Evolutionary conservation across 2,888 invertebrate genomes (phyloP), one percentile per base, ranked within the genome.

Genomic region (Morpho achilles): DNA sequence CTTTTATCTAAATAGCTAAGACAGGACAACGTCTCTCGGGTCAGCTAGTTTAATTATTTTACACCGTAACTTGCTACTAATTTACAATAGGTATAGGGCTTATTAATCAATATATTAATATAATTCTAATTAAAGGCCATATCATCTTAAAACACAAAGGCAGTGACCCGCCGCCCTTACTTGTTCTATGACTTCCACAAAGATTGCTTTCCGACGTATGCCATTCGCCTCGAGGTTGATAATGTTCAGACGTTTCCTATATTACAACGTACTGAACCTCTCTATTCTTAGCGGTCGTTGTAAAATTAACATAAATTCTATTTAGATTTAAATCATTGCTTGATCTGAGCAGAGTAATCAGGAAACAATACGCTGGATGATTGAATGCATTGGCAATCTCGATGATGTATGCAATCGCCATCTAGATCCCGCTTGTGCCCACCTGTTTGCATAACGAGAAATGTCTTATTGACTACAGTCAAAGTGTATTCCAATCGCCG

Each of bases 221-320:
- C 80, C 77, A 75, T 77, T 69, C 72, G 87, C 89, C 87, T 79
- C 76, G 71, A 84, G 88, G 81, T 79, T 75, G 77, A 80, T 83
- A 80, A 78, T 69, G 78, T 77, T 78, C 75, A 70, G 82, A 84
- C 84, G 74, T 87, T 88, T 89, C 88, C 88, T 88, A 86, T 84
- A 87, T 86, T 81, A 80, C 79, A 76, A 79, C 79, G 75, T 81
- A 77, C 76, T 39, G 55, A 48, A 55, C 55, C 55, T 50, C 55
- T 75, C 79, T 77, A 79, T 80, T 78, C 76, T 75, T 74, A 79
- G 73, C 77, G 75, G 79, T 79, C 75, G 73, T 79, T 75, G 73
- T 77, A 75, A 76, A 81, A 85, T 86, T 82, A 85, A 81, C 84
- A 82, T 86, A 77, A 80, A 82, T 75, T 79, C 77, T 80, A 79